phyloP scores from a whole-genome alignment of 92 coral and sea anemone species.

The Siderastrea siderea region DNA sequence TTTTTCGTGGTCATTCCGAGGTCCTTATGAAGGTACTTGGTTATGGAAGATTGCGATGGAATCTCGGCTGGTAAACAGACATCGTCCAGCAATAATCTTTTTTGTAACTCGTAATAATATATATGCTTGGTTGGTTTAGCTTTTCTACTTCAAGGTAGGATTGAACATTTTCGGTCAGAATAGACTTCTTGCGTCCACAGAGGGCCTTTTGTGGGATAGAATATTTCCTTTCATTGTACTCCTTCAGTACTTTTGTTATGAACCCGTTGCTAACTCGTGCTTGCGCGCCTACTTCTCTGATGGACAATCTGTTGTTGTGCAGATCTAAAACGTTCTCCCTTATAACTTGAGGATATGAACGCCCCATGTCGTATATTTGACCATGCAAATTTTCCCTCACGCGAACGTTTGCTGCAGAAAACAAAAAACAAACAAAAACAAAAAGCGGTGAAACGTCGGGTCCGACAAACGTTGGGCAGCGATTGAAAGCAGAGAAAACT shows the following conservation, averaged over 20 bases:
- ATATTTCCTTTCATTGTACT: conserved; percentile 38
- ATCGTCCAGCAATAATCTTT: conserved; percentile 41
- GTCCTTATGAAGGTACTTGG: conserved; percentile 8
- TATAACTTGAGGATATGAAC: conserved; percentile 38
- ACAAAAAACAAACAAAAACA: neutral
- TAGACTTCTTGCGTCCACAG: conserved; percentile 24
- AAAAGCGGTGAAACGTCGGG: too few species aligned
- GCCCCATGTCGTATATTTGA: conserved; percentile 50
- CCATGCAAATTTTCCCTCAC: conserved; percentile 45
- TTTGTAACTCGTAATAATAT: conserved; percentile 34
- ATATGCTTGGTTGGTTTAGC: conserved; percentile 44
- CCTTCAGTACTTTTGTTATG: conserved; percentile 43
- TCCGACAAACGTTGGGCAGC: too few species aligned
- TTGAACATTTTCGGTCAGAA: conserved; percentile 24
- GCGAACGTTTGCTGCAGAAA: conserved; percentile 44
- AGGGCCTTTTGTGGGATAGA: conserved; percentile 44
- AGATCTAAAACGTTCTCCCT: conserved; percentile 41
- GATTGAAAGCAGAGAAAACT: too few species aligned
- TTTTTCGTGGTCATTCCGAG: conserved; percentile 44
- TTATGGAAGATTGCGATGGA: conserved; percentile 26
- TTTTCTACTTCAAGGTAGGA: conserved; percentile 54
- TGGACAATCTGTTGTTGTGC: conserved; percentile 31
- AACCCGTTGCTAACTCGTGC: conserved; percentile 48
- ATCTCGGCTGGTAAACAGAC: conserved; percentile 29
- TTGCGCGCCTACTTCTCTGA: conserved; percentile 45